Evolutionary conservation across 1,140 invertebrate genomes (phyloP), one percentile per base, ranked within the genome.

Genomic region (Centruroides vittatus): DNA sequence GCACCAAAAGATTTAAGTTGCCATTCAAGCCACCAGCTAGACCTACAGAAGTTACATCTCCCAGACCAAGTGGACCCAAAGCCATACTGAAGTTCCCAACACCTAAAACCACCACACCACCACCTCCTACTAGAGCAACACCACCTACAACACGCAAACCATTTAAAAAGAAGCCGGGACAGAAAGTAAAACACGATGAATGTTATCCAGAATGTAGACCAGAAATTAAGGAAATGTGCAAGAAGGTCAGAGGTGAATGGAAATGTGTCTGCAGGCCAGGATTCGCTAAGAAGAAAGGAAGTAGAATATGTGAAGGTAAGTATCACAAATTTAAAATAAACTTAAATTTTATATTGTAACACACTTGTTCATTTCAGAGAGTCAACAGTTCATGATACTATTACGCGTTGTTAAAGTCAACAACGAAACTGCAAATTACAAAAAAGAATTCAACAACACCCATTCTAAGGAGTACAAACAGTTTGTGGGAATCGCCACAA

Each of bases 271-370:
- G 64, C 36, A 62, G 58, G 47, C 61, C 64, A 5, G 64, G 64
- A 36, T 63, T 59, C 68, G 86, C 86, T 4, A 79, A 88, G 69
- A 88, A 90, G 81, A 88, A 89, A 76, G 82, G 81, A 4, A 87
- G 89, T 70, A 79, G 83, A 64, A 86, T 86, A 48, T 93, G 89
- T 71, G 89, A 88, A 81, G 88, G 88, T 91, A 80, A 84, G 79
- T 78, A 36, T 23, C 5, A 36, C 4, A 41, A 3, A 41, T 59
- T 13, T 41, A 41, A 8, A 41, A 41, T 41, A 3, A 41, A 41
- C 23, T 41, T 41, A 41, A 6, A 41, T 41, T 41, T 41, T 6
- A 47, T 47, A 58, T 59, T 58, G 52, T 62, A 49, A 5, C 41
- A 41, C 8, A 8, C 41, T 41, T 6, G 3, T 6, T 6, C 41